Evolutionary conservation across 2,797 vertebrate genomes (phyloP).

Genomic region (Myotis findleyi): DNA sequence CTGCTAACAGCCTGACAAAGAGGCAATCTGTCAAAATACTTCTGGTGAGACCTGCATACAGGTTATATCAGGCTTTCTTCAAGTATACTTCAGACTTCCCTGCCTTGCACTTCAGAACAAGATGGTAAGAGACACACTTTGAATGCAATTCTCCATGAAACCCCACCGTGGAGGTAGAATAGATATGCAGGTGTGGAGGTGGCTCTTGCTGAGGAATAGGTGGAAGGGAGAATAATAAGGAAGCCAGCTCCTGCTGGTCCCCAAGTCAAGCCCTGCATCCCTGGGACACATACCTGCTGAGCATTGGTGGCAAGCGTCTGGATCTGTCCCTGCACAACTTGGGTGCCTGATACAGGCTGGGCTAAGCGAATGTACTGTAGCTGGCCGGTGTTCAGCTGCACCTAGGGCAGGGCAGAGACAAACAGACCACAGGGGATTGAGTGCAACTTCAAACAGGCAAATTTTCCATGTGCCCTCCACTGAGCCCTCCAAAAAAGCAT

Average conservation of each 20-base stretch:
- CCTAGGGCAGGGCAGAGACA: conserved; percentile 87
- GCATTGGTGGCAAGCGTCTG: conserved; percentile 96
- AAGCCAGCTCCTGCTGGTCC: neutral
- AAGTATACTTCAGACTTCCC: neutral
- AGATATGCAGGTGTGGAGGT: neutral
- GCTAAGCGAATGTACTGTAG: conserved; percentile 99
- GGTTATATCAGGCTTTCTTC: neutral
- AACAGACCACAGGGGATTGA: conserved; percentile 69
- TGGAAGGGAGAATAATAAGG: neutral
- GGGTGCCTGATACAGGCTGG: conserved; percentile 97
- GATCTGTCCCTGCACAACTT: conserved; percentile 99
- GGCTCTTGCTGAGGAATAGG: neutral
- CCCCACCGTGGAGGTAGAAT: neutral
- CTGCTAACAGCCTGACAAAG: neutral
- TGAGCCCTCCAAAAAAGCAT: conserved; percentile 1
- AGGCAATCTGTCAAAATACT: neutral
- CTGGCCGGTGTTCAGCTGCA: conserved; percentile 97
- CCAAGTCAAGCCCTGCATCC: neutral
- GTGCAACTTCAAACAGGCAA: conserved; percentile 54
- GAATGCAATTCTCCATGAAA: neutral
- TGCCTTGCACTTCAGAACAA: neutral
- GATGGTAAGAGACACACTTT: neutral
- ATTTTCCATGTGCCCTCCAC: neutral
- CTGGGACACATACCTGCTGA: conserved; percentile 93
- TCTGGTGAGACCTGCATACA: neutral